Conservation (phyloP, 2,113 vertebrate species). For the Rallus limicola region DNA sequence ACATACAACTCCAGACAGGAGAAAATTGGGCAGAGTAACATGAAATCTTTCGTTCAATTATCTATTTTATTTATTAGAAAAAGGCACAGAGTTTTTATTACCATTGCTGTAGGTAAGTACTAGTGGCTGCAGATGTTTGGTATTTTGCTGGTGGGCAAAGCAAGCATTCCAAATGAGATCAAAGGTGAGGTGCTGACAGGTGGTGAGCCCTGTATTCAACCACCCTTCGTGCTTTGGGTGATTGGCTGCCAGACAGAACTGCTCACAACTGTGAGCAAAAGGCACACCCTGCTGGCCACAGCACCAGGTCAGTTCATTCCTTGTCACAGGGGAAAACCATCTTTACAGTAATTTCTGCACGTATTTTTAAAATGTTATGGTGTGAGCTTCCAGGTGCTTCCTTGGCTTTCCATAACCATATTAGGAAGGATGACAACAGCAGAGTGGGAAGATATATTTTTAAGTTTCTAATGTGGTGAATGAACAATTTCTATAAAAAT, state of each 20-base stretch:
- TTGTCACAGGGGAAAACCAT: neutral
- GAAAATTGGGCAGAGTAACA: neutral
- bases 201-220: neutral
- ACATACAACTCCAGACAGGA: neutral
- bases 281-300: slow-evolving; percentile 25
- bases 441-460: neutral
- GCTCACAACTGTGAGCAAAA: neutral
- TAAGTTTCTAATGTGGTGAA: neutral
- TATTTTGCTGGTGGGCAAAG: neutral
- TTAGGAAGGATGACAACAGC: neutral
- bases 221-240: neutral
- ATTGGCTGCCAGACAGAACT: neutral
- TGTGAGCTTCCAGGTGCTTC: neutral
- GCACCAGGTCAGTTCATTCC: neutral
- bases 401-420: neutral
- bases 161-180: neutral
- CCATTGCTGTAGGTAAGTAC: neutral
- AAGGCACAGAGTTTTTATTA: neutral
- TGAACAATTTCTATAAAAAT: neutral
- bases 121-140: neutral
- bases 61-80: neutral
- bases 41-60: neutral
- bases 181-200: neutral
- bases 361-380: neutral
- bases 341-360: neutral